Evolutionary conservation across 2,797 vertebrate genomes (phyloP), one percentile per base, ranked within the genome.

Genomic region (Sebastes iracundus): DNA sequence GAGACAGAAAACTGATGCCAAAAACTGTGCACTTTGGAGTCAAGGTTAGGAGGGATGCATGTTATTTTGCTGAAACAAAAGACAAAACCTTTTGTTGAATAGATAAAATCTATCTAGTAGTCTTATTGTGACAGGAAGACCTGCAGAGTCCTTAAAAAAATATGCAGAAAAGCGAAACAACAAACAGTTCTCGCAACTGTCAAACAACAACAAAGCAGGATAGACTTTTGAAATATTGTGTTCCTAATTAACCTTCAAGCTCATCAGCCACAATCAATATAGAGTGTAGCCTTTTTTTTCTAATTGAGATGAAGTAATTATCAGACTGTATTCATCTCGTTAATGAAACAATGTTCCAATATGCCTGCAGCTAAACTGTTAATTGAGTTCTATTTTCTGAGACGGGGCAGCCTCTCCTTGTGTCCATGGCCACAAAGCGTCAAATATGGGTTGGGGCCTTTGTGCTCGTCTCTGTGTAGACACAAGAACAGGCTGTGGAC

Each of bases 171-270:
- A 78, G 20, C 32, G 81, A 62, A 73, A 23, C 28, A 61, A 79
- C 69, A 83, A 82, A 71, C 75, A 75, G 70, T 63, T 73, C 70
- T 59, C 72, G 68, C 62, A 81, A 77, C 69, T 27, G 62, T 63
- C 69, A 64, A 73, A 81, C 42, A 83, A 81, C 42, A 83, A 80
- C 80, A 83, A 79, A 81, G 70, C 76, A 61, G 71, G 68, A 86
- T 38, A 87, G 84, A 86, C 87, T 84, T 86, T 64, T 85, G 82
- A 87, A 93, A 92, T 91, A 89, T 86, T 88, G 79, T 90, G 92
- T 91, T 95, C 90, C 92, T 93, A 95, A 96, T 96, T 96, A 96
- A 95, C 95, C 94, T 95, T 93, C 93, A 93, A 94, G 92, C 93
- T 95, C 93, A 95, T 95, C 94, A 93, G 90, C 89, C 90, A 89